Base-by-base conservation (phyloP, 2,797 vertebrate genomes). In the Enteromius fasciolatus region DNA sequence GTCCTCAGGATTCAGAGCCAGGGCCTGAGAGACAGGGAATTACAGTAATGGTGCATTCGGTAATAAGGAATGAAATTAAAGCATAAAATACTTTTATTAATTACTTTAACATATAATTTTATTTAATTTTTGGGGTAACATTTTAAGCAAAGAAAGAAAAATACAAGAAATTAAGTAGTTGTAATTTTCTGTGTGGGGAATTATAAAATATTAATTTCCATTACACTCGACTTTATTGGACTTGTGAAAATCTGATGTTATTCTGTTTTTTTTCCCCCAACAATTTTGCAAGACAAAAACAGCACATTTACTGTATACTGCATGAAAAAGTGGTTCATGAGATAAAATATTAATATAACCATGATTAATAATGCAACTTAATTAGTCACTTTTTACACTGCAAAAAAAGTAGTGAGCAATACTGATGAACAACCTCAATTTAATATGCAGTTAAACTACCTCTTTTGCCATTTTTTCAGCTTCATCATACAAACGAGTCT, bases 401-500 rank as follows among this genome's bases (percentile, higher is more conserved):
- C 31, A 7, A 5, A 11, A 12, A 72, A 33, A 72, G 17, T 28
- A 73, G 17, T 73, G 69, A 52, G 69, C 48, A 74, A 54, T 15
- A 54, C 6, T 54, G 39, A 23, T 74, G 20, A 39, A 57, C 31
- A 15, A 57, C 2, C 54, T 54, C 11, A 36, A 54, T 74, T 17
- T 36, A 57, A 57, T 17, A 75, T 36, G 72, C 50, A 59, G 54
- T 15, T 41, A 75, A 75, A 75, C 52, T 77, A 99, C 98, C 96
- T 99, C 96, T 90, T 78, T 95, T 83, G 97, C 98, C 20, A 95
- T 89, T 90, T 96, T 95, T 87, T 96, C 94, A 33, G 97, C 98
- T 90, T 92, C 92, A 85, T 97, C 96, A 0, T 97, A 99, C 76
- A 94, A 89, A 84, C 89, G 95, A 67, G 96, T 97, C 92, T 99